Evolutionary conservation across 2,888 invertebrate genomes (phyloP).

Genomic region (Tipula helvola): DNA sequence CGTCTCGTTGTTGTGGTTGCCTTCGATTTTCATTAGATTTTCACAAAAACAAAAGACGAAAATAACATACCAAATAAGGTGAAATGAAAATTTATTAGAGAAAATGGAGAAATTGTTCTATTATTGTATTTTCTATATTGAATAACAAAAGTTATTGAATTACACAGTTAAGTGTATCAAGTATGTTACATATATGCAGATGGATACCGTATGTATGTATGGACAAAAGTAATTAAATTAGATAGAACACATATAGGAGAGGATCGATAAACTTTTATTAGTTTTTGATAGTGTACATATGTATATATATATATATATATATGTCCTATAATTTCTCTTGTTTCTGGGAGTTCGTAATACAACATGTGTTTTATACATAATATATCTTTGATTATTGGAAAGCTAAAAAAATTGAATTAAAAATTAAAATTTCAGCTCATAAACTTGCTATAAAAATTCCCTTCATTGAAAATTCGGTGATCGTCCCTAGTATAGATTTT

Average conservation of each 20-base stretch:
- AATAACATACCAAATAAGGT: not conserved
- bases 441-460: slow-evolving; percentile 26
- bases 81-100: not conserved
- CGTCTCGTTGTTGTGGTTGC: not conserved
- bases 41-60: not conserved
- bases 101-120: not conserved
- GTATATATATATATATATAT: too few relatives aligned
- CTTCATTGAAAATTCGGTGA: slow-evolving; percentile 24
- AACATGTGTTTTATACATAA: too few relatives aligned
- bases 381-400: too few relatives aligned
- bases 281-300: not conserved
- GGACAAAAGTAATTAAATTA: not conserved
- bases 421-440: slow-evolving; percentile 19
- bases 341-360: not conserved
- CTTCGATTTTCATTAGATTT: not conserved
- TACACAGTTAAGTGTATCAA: not conserved
- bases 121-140: not conserved
- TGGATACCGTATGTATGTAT: not conserved
- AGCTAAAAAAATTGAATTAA: not conserved
- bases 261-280: not conserved
- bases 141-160: not conserved
- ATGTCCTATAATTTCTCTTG: not conserved
- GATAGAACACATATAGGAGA: not conserved
- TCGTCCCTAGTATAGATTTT: slow-evolving; percentile 15
- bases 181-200: not conserved